Evolutionary conservation across 1,140 invertebrate species (phyloP).

Genomic region (Neotoxoptera formosana): DNA sequence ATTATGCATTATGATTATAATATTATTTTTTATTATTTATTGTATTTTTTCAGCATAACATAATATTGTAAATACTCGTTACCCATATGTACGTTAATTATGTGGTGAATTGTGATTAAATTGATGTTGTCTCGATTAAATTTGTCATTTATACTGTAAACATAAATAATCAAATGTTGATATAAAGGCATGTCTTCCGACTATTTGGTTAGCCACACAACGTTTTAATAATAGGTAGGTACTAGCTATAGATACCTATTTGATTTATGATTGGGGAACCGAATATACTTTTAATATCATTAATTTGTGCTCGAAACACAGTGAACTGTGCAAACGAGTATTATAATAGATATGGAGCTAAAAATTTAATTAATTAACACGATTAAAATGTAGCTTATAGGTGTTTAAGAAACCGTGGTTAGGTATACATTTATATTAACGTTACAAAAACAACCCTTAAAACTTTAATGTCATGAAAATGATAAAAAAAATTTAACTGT

Average conservation of each 20-base stretch:
- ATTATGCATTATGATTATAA: no score
- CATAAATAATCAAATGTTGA: not conserved
- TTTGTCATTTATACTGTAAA: not conserved
- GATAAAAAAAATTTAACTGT: not conserved
- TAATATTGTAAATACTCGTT: not conserved
- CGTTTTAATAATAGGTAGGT: not conserved
- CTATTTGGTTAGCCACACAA: not conserved
- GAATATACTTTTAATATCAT: not conserved
- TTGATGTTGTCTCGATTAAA: not conserved
- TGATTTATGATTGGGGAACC: not conserved
- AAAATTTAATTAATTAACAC: not conserved
- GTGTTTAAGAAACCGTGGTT: not conserved
- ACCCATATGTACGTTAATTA: not conserved
- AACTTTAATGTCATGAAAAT: not conserved
- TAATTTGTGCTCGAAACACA: not conserved
- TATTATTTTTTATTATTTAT: no score
- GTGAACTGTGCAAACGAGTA: not conserved
- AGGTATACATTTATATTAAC: not conserved
- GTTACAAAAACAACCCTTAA: not conserved
- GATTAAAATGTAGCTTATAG: not conserved
- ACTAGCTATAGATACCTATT: not conserved
- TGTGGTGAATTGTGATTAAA: not conserved
- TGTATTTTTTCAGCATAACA: not conserved
- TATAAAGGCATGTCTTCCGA: not conserved
- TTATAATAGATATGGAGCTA: not conserved